Percentiles rank a stretch among this genome's conserved stretches.
phyloP scores from a whole-genome alignment of 2,113 vertebrate species.

The Sapajus apella region DNA sequence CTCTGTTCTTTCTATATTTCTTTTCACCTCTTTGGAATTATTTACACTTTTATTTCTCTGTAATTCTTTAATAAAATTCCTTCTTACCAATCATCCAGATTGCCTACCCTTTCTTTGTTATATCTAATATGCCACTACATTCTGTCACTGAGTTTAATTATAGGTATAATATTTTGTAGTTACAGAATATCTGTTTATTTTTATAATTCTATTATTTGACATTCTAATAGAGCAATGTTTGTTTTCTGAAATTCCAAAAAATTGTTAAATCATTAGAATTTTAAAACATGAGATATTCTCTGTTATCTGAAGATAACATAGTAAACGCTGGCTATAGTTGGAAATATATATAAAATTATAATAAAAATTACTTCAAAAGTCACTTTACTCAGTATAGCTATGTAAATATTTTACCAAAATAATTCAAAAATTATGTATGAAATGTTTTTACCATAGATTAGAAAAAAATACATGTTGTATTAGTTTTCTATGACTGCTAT shows the following conservation, averaged over 20 bases:
- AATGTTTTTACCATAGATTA: neutral
- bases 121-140: neutral
- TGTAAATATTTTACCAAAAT: neutral
- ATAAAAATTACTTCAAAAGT: neutral
- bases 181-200: neutral
- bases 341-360: neutral
- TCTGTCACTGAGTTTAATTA: neutral
- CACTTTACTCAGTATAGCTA: neutral
- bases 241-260: neutral
- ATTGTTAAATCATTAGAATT: neutral
- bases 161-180: neutral
- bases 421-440: neutral
- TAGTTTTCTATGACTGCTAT: neutral
- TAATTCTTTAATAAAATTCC: neutral
- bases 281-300: neutral
- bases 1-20: neutral
- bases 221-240: neutral
- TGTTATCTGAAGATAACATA: neutral
- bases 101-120: neutral
- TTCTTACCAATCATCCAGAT: neutral
- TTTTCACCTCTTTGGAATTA: neutral
- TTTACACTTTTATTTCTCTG: neutral
- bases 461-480: neutral
- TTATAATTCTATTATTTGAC: neutral
- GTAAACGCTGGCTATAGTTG: neutral